Percentiles rank a stretch among this genome's conserved stretches.
phyloP scores from a whole-genome alignment of 2,113 vertebrate genomes.

The Poeciliopsis turrubarensis region DNA sequence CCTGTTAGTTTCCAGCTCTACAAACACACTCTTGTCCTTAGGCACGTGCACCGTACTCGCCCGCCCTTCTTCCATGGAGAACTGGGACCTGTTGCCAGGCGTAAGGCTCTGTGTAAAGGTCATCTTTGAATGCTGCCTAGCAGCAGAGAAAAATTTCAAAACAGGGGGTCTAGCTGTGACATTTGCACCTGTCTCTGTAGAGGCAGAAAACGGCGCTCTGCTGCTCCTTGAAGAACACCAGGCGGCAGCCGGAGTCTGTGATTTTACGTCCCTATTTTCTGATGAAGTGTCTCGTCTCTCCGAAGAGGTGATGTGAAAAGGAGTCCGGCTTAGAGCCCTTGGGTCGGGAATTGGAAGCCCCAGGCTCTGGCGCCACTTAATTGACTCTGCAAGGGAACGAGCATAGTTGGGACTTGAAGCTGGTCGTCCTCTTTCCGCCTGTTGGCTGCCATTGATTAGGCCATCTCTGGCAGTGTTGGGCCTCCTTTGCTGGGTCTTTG shows the following conservation, averaged over 20 bases:
- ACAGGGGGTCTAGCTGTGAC: slow-evolving; percentile 30
- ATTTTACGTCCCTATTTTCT: slow-evolving; percentile 28
- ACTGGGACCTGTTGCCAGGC: slow-evolving; percentile 31
- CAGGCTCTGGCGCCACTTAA: slow-evolving; percentile 72
- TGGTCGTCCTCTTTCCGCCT: slow-evolving; percentile 19
- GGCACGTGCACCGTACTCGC: slow-evolving; percentile 66
- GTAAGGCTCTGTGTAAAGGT: slow-evolving; percentile 38
- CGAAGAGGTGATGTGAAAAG: slow-evolving; percentile 67
- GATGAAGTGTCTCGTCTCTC: slow-evolving; percentile 36
- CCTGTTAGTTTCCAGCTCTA: slow-evolving; percentile 67
- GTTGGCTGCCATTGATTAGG: neutral
- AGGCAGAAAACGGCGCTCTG: slow-evolving; percentile 35
- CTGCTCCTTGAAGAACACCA: slow-evolving; percentile 59
- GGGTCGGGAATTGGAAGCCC: slow-evolving; percentile 57
- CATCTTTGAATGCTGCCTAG: slow-evolving; percentile 50
- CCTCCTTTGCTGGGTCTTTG: slow-evolving; percentile 35
- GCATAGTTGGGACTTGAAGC: slow-evolving; percentile 15
- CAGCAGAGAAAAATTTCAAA: slow-evolving; percentile 40
- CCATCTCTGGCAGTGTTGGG: neutral
- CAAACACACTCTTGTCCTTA: slow-evolving; percentile 74
- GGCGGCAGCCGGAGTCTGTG: slow-evolving; percentile 38
- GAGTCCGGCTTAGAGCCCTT: slow-evolving; percentile 36
- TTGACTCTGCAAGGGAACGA: slow-evolving; percentile 55
- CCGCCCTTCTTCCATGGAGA: slow-evolving; percentile 41
- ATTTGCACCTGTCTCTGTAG: slow-evolving; percentile 38